A percentile compares a stretch with the other conserved stretches of the same genome.
phyloP scores from a whole-genome alignment of 2,888 invertebrate species.

The Agriotes lineatus region DNA sequence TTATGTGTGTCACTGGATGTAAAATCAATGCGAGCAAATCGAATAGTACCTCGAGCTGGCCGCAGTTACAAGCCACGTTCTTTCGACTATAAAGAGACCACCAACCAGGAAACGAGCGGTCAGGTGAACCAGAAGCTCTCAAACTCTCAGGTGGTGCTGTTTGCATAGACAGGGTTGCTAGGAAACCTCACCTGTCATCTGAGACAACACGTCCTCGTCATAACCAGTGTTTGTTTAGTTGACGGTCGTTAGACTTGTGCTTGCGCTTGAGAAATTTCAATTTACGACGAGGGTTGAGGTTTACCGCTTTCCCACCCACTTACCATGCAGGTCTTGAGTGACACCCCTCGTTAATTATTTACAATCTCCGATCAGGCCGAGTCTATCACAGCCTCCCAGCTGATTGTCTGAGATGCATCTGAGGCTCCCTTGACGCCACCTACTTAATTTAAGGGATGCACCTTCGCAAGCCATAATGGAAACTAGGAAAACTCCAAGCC shows the following conservation, averaged over 20 bases:
- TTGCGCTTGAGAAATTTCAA: conserved; percentile 45
- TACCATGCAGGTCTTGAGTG: conserved; percentile 35
- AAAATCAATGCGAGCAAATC: conserved; percentile 54
- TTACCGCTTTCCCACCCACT: conserved; percentile 40
- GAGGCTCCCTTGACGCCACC: too few species aligned
- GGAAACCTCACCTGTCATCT: conserved; percentile 53
- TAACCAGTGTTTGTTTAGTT: conserved; percentile 49
- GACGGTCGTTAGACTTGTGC: conserved; percentile 45
- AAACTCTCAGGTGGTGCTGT: conserved; percentile 54
- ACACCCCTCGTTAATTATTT: conserved; percentile 42
- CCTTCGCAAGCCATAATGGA: too few species aligned
- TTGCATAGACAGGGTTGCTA: conserved; percentile 59
- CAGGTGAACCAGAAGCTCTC: conserved; percentile 34
- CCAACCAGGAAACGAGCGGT: conserved; percentile 27
- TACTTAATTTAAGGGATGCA: too few species aligned
- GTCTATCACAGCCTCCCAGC: conserved; percentile 25
- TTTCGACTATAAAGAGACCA: conserved; percentile 38
- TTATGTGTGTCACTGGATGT: conserved; percentile 50
- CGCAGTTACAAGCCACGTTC: conserved; percentile 40
- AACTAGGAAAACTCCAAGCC: too few species aligned
- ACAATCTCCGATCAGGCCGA: conserved; percentile 26
- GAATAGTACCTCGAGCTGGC: conserved; percentile 40
- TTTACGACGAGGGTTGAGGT: conserved; percentile 41
- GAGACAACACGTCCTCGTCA: conserved; percentile 44
- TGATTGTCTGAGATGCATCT: conserved; percentile 21